These are phyloP conservation scores for Machaerirhynchus nigripectus DNA, from an alignment of 2,113 vertebrate genomes.

Conservation along the genomic window DNA sequence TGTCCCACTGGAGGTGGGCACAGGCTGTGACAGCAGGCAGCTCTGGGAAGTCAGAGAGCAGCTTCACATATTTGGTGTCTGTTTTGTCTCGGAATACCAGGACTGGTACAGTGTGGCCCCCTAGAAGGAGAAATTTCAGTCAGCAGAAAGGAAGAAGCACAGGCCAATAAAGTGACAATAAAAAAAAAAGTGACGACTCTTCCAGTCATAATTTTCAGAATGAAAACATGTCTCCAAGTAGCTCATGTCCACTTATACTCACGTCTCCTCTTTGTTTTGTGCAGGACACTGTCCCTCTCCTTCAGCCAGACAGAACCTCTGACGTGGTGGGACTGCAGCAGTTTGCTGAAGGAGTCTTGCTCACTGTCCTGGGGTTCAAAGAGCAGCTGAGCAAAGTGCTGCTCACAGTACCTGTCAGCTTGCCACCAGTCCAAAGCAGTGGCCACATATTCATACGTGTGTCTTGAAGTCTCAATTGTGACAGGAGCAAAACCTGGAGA, in stretches of 20 bases:
- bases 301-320: slow-evolving; percentile 74
- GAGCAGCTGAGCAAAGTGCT: slow-evolving; percentile 75
- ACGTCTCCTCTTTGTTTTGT: slow-evolving; percentile 37
- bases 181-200: background rate
- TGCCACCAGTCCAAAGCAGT: slow-evolving; percentile 73
- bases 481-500: slow-evolving; percentile 43
- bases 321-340: slow-evolving; percentile 58
- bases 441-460: slow-evolving; percentile 74
- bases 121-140: slow-evolving; percentile 31
- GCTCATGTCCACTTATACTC: background rate
- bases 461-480: slow-evolving; percentile 57
- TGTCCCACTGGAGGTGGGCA: slow-evolving; percentile 84
- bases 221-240: background rate
- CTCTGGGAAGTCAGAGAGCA: slow-evolving; percentile 72
- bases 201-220: background rate
- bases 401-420: slow-evolving; percentile 77
- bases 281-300: slow-evolving; percentile 3
- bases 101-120: slow-evolving; percentile 27
- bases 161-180: background rate
- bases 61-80: slow-evolving; percentile 72
- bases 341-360: background rate
- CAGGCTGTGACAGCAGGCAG: slow-evolving; percentile 80
- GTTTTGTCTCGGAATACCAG: slow-evolving; percentile 79
- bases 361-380: background rate
- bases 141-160: background rate